Evolutionary conservation across 2,888 invertebrate genomes (phyloP), one percentile per base, ranked within the genome.

Genomic region (Parapristionchus giblindavisi): DNA sequence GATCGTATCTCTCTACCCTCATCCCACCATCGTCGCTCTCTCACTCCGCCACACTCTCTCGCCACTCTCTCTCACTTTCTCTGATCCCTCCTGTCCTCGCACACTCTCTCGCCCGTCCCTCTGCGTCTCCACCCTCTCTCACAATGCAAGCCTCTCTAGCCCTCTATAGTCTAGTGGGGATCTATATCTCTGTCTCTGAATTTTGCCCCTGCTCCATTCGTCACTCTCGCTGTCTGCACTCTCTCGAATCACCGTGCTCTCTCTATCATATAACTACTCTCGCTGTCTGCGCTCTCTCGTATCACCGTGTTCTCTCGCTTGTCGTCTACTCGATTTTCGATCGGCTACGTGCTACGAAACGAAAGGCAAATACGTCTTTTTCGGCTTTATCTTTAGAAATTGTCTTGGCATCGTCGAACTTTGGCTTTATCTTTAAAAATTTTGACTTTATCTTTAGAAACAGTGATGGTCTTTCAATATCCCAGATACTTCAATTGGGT

Each of bases 341-440:
- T 60, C 60, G n/a, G n/a, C 29, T 60, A 60, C 60, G 60, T 60
- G 60, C 56, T 60, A 34, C 38, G 60, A n/a, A n/a, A n/a, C n/a
- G n/a, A n/a, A n/a, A n/a, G n/a, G n/a, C n/a, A n/a, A n/a, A n/a
- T n/a, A n/a, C n/a, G n/a, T n/a, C n/a, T n/a, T n/a, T n/a, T n/a
- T n/a, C n/a, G n/a, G n/a, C n/a, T n/a, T n/a, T n/a, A n/a, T n/a
- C n/a, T n/a, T n/a, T n/a, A n/a, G n/a, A n/a, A n/a, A n/a, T n/a
- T n/a, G n/a, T n/a, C n/a, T n/a, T n/a, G n/a, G n/a, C n/a, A n/a
- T n/a, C n/a, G n/a, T n/a, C n/a, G n/a, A n/a, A n/a, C n/a, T n/a
- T n/a, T n/a, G n/a, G n/a, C n/a, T n/a, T n/a, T n/a, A n/a, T n/a
- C n/a, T n/a, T n/a, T n/a, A n/a, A n/a, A n/a, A n/a, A n/a, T n/a